Evolutionary conservation across 2,113 vertebrate genomes (phyloP), one percentile per base, ranked within the genome.

Genomic region (Ictidomys tridecemlineatus): DNA sequence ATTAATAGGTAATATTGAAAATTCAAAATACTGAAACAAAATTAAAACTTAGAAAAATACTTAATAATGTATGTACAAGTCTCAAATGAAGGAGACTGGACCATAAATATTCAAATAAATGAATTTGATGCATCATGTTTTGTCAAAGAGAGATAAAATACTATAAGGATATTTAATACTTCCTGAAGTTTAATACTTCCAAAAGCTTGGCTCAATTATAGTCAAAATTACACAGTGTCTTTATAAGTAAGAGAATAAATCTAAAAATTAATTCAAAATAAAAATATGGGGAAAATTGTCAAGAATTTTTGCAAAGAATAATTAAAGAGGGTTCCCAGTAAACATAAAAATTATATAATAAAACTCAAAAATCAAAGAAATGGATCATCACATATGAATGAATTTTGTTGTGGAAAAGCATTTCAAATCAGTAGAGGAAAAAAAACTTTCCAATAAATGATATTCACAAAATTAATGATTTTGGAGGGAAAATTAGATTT

Each of bases 261-360:
- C 14, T 84, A 72, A 92, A 58, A 79, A 13, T 83, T 58, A 7
- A 73, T 78, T 95, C 34, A 84, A 78, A 92, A 92, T 45, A 79
- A 91, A 84, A 88, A 58, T 10, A 10, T 92, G 5, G 22, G 24
- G 20, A 73, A 79, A 91, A 74, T 84, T 69, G 63, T 45, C 24
- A 93, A 87, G n/a, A 91, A 65, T 78, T 91, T 87, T 93, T 72
- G 28, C 67, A 13, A 85, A 18, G 26, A 89, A 90, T 74, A 85
- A 56, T 80, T 72, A 87, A 63, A 76, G 17, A 34, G 42, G 48
- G 37, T 20, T 8, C n/a, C 34, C 20, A 88, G 26, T 67, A 65
- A 87, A 91, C 90, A 73, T 63, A 80, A 93, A 93, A 90, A 73
- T 85, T 70, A n/a, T 11, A 63, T 77, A 92, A 53, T 34, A 78